Evolutionary conservation across 2,113 vertebrate genomes (phyloP).

Genomic region (Edolisoma coerulescens): DNA sequence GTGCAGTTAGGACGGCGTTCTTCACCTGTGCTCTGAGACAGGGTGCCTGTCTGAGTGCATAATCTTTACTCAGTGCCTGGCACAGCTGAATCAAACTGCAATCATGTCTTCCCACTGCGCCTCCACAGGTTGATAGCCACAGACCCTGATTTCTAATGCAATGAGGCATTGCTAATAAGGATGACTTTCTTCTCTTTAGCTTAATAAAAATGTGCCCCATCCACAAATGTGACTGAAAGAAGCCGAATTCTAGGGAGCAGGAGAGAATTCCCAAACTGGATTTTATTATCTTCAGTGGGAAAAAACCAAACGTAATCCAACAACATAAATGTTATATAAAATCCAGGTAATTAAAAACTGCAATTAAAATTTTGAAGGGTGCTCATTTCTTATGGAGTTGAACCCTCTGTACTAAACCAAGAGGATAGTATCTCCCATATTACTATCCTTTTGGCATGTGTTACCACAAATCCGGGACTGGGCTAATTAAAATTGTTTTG

Average conservation of each 20-base stretch:
- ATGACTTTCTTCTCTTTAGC: neutral
- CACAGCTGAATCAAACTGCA: slow-evolving; percentile 32
- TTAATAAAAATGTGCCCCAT: neutral
- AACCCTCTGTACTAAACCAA: neutral
- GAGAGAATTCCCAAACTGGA: neutral
- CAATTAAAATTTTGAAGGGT: neutral
- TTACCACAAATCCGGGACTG: neutral
- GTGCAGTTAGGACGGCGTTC: fast-evolving
- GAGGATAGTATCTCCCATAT: neutral
- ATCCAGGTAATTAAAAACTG: neutral
- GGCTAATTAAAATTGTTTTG: slow-evolving; percentile 49
- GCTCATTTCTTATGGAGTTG: neutral
- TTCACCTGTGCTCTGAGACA: neutral
- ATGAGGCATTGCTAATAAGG: slow-evolving; percentile 27
- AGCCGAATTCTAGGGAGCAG: neutral
- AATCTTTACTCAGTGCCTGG: neutral
- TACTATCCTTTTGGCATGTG: neutral
- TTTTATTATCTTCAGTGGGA: neutral
- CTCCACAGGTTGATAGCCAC: slow-evolving; percentile 27
- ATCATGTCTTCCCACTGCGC: neutral
- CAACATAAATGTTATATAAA: neutral
- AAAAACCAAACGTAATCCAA: neutral
- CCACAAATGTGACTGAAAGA: neutral
- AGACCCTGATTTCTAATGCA: slow-evolving; percentile 11
- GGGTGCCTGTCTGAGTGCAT: neutral